Evolutionary conservation across 2,797 vertebrate species (phyloP), one percentile per base, ranked within the genome.

Genomic region (Channallabes apus): DNA sequence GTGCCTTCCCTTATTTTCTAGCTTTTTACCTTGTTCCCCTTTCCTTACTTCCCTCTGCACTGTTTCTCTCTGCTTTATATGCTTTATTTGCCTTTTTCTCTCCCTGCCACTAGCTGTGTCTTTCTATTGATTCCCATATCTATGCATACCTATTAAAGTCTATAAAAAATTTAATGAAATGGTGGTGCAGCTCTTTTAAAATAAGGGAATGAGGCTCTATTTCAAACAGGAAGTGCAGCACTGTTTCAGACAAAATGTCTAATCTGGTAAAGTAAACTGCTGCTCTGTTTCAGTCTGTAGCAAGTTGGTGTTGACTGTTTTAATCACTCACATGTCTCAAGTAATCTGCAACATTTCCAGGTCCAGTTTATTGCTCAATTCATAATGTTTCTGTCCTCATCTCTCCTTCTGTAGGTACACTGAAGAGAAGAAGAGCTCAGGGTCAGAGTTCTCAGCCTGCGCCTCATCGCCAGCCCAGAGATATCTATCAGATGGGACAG

Each of bases 401-500:
- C 38, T 64, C 76, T 84, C 84, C 87, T 71, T 29, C 80, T 88
- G 38, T 88, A 99, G 98, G 96, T 93, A 99, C 97, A 78, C 93
- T 99, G 94, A 98, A 96, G 93, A 95, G 97, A 92, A 96, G 94
- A 90, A 94, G 96, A 94, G 92, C 93, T 4, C 96, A 95, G 59
- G 94, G 94, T 0, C 91, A 93, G 3, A 81, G 93, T 84, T 93
- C 94, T 92, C 97, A 94, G 90, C 93, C 94, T 90, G 38, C 4
- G 35, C 91, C 94, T 35, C 94, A 94, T 88, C 94, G 95, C 82
- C 94, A 96, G 90, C 91, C 94, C 83, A 93, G 97, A 86, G 97
- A 98, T 87, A 95, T 94, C 91, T 97, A 98, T 84, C 97, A 97
- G 79, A 97, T 99, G 97, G 97, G 95, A 89, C 96, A 96, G 90